Conservation (phyloP, 1,140 invertebrate species). For the Laodelphax striatellus region DNA sequence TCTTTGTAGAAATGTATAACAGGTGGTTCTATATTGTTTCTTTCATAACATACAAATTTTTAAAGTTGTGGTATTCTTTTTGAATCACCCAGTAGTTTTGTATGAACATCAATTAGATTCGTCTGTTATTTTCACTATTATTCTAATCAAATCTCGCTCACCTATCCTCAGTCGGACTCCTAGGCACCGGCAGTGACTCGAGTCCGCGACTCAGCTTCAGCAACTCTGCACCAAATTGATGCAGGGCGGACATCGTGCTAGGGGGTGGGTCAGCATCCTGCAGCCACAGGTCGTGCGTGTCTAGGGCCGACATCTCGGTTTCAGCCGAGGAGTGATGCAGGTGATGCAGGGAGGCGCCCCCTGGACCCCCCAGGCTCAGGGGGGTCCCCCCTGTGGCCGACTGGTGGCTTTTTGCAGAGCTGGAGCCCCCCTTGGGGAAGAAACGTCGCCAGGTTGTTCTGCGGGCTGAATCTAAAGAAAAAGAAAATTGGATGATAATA, state of each 20-base stretch:
- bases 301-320: slow-evolving; percentile 64
- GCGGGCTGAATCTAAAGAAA: slow-evolving; percentile 35
- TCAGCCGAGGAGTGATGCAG: slow-evolving; percentile 55
- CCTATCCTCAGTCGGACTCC: not conserved
- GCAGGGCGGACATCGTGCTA: slow-evolving; percentile 65
- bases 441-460: slow-evolving; percentile 49
- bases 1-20: too few relatives aligned
- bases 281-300: slow-evolving; percentile 68
- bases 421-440: slow-evolving; percentile 33
- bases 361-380: slow-evolving; percentile 19
- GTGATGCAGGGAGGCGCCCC: slow-evolving; percentile 8
- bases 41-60: too few relatives aligned
- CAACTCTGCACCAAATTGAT: slow-evolving; percentile 74
- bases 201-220: slow-evolving; percentile 62
- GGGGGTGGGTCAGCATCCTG: slow-evolving; percentile 64
- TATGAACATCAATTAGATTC: too few relatives aligned
- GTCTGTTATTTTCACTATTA: too few relatives aligned
- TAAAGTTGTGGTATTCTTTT: too few relatives aligned
- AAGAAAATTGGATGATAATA: not conserved
- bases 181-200: slow-evolving; percentile 33
- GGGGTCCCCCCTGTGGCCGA: slow-evolving; percentile 27
- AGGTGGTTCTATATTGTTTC: too few relatives aligned
- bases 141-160: too few relatives aligned
- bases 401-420: slow-evolving; percentile 27
- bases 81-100: too few relatives aligned